Evolutionary conservation across 2,797 vertebrate genomes (phyloP), one percentile per base, ranked within the genome.

Genomic region (Ara ararauna): DNA sequence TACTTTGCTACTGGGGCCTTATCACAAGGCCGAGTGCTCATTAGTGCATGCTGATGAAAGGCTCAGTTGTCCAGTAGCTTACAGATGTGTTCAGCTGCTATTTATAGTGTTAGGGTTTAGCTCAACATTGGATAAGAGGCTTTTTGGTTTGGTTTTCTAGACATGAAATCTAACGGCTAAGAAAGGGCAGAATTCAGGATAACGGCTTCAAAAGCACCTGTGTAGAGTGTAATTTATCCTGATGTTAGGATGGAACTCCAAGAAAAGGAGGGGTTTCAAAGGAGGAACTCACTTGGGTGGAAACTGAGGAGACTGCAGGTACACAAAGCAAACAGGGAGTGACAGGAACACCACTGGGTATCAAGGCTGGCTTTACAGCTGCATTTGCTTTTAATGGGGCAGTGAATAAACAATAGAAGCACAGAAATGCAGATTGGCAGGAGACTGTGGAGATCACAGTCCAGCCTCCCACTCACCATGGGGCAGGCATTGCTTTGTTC

Each of bases 391-490:
- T 70, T 64, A 24, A 18, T 82, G 32, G 23, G 50, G 18, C 54
- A 9, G 9, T 78, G 70, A 56, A 36, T 36, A 85, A 54, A 64
- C 62, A 89, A 26, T 5, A 36, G 62, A 51, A 53, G 17, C 30
- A 48, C 3, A 88, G 70, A 89, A 89, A 65, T 45, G 45, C 45
- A 3, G 1, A 18, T 15, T 68, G 45, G 44, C 53, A 65, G 36
- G 44, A 53, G 65, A 53, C 56, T 78, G 50, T 92, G 70, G 45
- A 75, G 62, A 72, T 48, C 24, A 4, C 44, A 6, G 20, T 27
- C n/a, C 0, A 0, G 44, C 18, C 44, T 86, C 47, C 10, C 5
- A 20, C 36, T 78, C 66, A 8, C 17, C 0, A 0, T 29, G 70
- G 53, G 53, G 50, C 7, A 10, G 73, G 20, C 60, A 82, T 48